These are phyloP conservation scores for Gallinago nigripennis DNA, from an alignment of 2,797 vertebrate genomes.

Conservation along the genomic window DNA sequence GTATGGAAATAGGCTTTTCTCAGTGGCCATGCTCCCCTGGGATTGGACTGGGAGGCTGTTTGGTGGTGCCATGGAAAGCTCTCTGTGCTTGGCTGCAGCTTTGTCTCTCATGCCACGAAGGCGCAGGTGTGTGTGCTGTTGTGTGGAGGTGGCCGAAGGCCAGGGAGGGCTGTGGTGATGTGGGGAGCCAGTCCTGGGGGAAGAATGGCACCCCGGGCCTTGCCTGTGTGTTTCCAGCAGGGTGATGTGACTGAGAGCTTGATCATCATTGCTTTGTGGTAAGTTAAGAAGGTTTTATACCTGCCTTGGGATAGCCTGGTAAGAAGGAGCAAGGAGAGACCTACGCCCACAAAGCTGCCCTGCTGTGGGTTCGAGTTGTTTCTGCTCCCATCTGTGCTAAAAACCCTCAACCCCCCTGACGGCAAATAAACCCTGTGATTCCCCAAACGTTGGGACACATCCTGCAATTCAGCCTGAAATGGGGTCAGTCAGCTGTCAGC, in stretches of 20 bases:
- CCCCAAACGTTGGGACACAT: not conserved
- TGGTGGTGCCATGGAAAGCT: not conserved
- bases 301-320: not conserved
- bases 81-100: rapidly evolving
- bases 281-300: not conserved
- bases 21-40: not conserved
- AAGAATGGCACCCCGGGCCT: rapidly evolving
- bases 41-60: not conserved
- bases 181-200: not conserved
- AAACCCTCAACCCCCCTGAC: not conserved
- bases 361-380: not conserved
- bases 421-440: not conserved
- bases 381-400: not conserved
- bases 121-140: rapidly evolving
- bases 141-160: not conserved
- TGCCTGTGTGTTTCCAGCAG: not conserved
- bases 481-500: not conserved
- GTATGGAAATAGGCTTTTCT: not conserved
- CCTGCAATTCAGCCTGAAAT: not conserved
- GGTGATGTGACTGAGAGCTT: not conserved
- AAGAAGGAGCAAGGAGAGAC: not conserved
- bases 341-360: not conserved
- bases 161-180: not conserved
- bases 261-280: rapidly evolving
- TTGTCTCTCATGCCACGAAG: rapidly evolving